Evolutionary conservation across 1,140 invertebrate genomes (phyloP), one percentile per base, ranked within the genome.

Genomic region (Drosophila truncata): DNA sequence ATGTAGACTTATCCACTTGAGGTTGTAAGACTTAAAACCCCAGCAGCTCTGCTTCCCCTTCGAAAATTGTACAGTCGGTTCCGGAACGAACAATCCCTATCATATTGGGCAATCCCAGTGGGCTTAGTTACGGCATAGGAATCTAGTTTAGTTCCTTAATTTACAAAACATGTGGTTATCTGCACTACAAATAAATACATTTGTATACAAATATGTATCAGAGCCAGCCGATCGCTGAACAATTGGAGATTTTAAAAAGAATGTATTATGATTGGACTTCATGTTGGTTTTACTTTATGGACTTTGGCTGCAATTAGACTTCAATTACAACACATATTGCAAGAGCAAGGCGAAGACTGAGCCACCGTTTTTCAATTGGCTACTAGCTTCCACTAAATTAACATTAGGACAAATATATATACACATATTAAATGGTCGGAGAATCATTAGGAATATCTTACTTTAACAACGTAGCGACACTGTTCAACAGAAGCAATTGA

Each of bases 341-440:
- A 72, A 71, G 25, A 55, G 75, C 58, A 79, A 79, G 76, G 76
- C 76, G 49, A 79, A 79, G 77, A 79, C 77, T 79, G 77, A 79
- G 76, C 59, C 77, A 69, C 31, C 39, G 37, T 79, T 64, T 61
- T 39, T 39, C 25, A 65, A 72, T 73, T 72, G 76, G 76, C 76
- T 79, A 58, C 64, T 70, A 71, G 49, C 23, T 75, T 76, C 29
- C 71, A 65, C 27, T 50, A 59, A 41, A 76, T 37, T 25, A 58
- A 76, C 29, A 20, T 58, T 76, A 76, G 73, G 29, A 58, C 41
- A 76, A 78, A 76, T 75, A 78, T 70, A 39, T 47, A 37, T 31
- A 25, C 44, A 39, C 33, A 66, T 41, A 47, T 58, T 77, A 33
- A 46, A 31, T 44, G 44, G 23, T 50, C 50, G 25, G 41, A 41